Evolutionary conservation across 2,113 vertebrate species (phyloP).

Genomic region (Geococcyx californianus): DNA sequence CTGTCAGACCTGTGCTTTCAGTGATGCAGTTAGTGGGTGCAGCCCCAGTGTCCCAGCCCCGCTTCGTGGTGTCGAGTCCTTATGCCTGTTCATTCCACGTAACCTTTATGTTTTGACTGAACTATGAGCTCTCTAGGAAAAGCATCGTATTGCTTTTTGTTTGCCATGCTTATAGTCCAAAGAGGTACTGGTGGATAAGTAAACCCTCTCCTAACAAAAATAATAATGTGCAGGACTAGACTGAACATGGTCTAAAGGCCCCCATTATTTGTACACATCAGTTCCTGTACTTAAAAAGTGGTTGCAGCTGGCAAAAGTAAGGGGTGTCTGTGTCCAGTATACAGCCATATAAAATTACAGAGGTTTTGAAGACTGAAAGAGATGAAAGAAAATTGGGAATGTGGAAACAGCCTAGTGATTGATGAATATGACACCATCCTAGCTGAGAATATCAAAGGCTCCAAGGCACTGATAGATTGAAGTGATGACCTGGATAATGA

Average conservation of each 20-base stretch:
- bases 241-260: background rate
- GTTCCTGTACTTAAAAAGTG: background rate
- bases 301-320: background rate
- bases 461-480: slow-evolving; percentile 62
- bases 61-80: background rate
- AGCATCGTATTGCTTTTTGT: background rate
- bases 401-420: slow-evolving; percentile 46
- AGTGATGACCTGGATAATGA: slow-evolving; percentile 65
- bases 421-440: slow-evolving; percentile 44
- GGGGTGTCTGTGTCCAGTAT: background rate
- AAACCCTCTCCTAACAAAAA: background rate
- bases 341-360: background rate
- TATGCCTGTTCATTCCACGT: background rate
- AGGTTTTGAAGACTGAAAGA: slow-evolving; percentile 8
- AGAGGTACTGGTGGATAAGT: background rate
- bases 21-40: background rate
- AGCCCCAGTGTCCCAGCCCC: background rate
- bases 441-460: slow-evolving; percentile 36
- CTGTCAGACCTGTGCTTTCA: background rate
- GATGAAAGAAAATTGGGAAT: slow-evolving; percentile 28
- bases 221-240: background rate
- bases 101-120: background rate
- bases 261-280: background rate
- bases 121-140: background rate
- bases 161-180: background rate